Conservation (phyloP, 2,888 invertebrate species). For the Pherbina coryleti region DNA sequence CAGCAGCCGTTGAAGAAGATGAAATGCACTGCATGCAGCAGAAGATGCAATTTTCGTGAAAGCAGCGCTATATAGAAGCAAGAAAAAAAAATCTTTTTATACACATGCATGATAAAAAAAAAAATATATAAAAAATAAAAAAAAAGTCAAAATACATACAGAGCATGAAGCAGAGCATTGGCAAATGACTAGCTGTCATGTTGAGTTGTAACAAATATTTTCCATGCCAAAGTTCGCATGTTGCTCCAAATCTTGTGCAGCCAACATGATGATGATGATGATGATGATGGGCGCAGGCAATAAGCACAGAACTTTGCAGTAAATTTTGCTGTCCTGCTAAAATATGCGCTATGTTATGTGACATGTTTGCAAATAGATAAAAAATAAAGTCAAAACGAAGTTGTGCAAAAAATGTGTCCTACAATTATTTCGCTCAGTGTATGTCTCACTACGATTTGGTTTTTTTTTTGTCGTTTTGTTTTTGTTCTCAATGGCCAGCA, state of each 20-base stretch:
- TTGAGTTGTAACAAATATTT: conserved; percentile 18
- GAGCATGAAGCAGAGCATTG: neutral
- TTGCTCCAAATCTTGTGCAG: neutral
- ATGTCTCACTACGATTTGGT: neutral
- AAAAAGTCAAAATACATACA: neutral
- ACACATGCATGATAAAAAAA: neutral
- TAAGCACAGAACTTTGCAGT: neutral
- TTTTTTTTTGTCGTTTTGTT: no score
- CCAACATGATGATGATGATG: neutral
- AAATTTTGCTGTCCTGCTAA: neutral
- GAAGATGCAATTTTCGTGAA: neutral
- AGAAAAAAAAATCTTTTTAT: neutral
- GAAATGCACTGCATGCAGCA: neutral
- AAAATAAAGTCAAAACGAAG: neutral
- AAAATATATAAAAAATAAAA: no score
- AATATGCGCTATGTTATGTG: neutral
- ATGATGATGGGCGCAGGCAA: neutral
- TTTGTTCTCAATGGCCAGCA: conserved; percentile 23
- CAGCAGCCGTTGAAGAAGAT: neutral
- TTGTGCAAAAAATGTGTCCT: neutral
- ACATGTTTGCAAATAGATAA: neutral
- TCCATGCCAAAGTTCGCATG: conserved; percentile 9
- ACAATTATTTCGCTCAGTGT: neutral
- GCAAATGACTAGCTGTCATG: neutral
- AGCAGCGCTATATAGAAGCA: neutral